Percentiles rank a stretch among this genome's conserved stretches.
Evolutionary conservation across 2,113 vertebrate genomes (phyloP).

Genomic region (Plecturocebus donacophilus): DNA sequence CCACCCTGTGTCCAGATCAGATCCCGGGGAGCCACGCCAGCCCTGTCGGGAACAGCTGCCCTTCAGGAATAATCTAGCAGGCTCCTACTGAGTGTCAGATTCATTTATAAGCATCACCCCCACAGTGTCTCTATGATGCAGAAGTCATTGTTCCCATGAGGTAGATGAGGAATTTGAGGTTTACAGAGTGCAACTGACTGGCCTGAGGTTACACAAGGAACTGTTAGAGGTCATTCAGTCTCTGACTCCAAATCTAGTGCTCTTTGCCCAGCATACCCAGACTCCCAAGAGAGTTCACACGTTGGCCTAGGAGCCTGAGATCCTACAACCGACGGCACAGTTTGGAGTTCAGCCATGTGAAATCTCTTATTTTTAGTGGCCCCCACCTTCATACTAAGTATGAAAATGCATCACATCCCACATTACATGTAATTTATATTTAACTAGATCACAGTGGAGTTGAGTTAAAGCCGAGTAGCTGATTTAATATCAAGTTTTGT

Average conservation of each 20-base stretch:
- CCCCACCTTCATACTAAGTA: neutral
- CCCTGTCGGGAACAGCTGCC: neutral
- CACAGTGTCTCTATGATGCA: fast-evolving
- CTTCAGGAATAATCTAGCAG: neutral
- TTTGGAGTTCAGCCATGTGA: neutral
- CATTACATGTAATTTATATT: neutral
- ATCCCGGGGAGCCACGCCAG: neutral
- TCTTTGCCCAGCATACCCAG: neutral
- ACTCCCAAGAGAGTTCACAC: neutral
- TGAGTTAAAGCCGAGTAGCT: neutral
- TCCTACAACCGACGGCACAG: neutral
- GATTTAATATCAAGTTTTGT: neutral
- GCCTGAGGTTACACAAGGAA: neutral
- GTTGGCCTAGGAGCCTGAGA: neutral
- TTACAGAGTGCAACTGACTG: neutral
- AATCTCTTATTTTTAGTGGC: neutral
- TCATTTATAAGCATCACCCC: neutral
- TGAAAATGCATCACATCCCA: neutral
- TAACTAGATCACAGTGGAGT: neutral
- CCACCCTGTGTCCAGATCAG: neutral
- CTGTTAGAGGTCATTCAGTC: neutral
- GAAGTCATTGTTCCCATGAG: neutral
- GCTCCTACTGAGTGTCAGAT: neutral
- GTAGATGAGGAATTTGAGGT: neutral
- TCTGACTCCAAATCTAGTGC: neutral